A percentile compares a stretch with the other conserved stretches of the same genome.
Conservation (phyloP, 2,113 vertebrate species). For the Prunella fulvescens region DNA sequence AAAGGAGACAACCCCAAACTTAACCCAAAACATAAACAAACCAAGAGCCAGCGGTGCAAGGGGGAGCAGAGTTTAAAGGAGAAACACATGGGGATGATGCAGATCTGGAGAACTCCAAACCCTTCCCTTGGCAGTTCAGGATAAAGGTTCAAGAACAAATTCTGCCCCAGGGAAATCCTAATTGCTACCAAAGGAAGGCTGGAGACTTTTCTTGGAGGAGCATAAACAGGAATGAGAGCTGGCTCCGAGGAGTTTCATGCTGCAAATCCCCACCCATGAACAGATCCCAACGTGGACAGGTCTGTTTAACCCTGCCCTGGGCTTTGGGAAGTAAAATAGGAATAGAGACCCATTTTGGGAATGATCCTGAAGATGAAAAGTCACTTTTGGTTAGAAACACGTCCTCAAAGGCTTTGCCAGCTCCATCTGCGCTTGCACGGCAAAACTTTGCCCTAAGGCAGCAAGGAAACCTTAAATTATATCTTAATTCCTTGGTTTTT, state of each 20-base stretch:
- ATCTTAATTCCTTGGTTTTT: not conserved
- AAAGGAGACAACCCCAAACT: not conserved
- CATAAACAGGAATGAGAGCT: not conserved
- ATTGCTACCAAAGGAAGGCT: not conserved
- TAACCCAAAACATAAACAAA: conserved; percentile 10
- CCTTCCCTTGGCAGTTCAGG: not conserved
- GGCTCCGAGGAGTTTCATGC: not conserved
- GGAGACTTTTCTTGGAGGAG: not conserved
- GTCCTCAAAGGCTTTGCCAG: not conserved
- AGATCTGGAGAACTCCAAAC: not conserved
- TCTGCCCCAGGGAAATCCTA: not conserved
- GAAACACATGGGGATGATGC: not conserved
- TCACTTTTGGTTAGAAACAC: not conserved
- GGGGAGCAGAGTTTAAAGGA: not conserved
- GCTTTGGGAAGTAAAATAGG: not conserved
- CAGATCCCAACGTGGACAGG: not conserved
- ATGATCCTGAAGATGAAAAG: not conserved
- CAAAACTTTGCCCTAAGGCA: not conserved
- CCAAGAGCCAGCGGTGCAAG: not conserved
- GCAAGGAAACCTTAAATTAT: not conserved
- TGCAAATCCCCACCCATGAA: not conserved
- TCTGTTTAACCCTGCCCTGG: not conserved
- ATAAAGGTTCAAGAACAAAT: not conserved
- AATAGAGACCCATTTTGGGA: not conserved
- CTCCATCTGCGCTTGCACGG: not conserved